Percentiles rank a stretch among this genome's conserved stretches.
These are phyloP conservation scores for Microtus richardsoni DNA, from an alignment of 2,113 vertebrate genomes.

Conservation along the genomic window DNA sequence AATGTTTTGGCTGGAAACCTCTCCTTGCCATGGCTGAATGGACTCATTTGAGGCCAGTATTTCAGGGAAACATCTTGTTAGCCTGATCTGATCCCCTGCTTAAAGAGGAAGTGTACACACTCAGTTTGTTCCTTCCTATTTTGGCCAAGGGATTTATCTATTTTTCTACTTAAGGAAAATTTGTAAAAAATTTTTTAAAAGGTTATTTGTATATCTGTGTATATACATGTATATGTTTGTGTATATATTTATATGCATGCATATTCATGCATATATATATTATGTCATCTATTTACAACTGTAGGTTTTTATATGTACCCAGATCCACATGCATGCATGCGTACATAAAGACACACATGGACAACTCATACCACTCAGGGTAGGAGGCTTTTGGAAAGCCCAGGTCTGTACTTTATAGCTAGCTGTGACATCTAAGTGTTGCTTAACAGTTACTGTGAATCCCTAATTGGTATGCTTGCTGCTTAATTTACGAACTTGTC, in stretches of 20 bases:
- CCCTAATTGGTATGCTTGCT: not conserved
- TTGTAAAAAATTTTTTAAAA: not conserved
- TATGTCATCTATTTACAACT: not conserved
- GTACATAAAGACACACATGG: not conserved
- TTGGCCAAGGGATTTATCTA: slow-evolving; percentile 21
- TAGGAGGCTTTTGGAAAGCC: not conserved
- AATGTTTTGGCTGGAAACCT: slow-evolving; percentile 85
- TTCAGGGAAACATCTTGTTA: slow-evolving; percentile 84
- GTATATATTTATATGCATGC: not conserved
- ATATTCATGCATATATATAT: not conserved
- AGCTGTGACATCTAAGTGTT: not conserved
- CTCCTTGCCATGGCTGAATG: slow-evolving; percentile 83
- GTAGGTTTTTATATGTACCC: not conserved
- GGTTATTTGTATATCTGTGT: not conserved
- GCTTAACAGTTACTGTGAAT: slow-evolving; percentile 32
- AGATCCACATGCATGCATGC: not conserved
- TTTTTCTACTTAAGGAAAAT: slow-evolving; percentile 16
- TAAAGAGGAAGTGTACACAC: slow-evolving; percentile 75
- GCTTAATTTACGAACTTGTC: slow-evolving; percentile 20
- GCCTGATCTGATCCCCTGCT: slow-evolving; percentile 78
- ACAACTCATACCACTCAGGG: not conserved
- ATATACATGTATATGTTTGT: not conserved
- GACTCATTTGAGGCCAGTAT: slow-evolving; percentile 82
- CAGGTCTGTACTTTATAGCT: not conserved
- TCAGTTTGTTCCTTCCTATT: slow-evolving; percentile 67